phyloP scores from a whole-genome alignment of 2,113 vertebrate species.

The Cervus canadensis region DNA sequence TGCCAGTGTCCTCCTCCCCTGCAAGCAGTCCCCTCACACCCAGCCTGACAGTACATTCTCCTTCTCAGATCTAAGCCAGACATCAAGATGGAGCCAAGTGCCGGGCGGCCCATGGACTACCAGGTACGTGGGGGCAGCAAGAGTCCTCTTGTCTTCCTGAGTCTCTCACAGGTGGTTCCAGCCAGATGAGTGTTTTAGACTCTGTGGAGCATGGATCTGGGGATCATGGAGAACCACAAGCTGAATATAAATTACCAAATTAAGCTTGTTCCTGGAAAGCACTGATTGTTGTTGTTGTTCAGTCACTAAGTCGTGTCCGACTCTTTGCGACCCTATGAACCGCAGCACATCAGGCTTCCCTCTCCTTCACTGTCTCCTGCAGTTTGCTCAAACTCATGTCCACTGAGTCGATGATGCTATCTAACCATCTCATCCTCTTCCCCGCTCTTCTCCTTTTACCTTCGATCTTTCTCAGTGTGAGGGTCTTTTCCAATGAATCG shows the following conservation, averaged over 20 bases:
- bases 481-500: neutral
- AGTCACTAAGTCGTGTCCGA: accelerated
- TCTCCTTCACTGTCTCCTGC: neutral
- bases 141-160: accelerated
- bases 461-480: neutral
- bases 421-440: neutral
- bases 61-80: conserved; percentile 93
- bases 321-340: neutral
- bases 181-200: neutral
- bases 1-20: neutral
- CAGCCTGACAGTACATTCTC: neutral
- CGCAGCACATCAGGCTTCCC: neutral
- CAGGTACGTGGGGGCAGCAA: conserved; percentile 82
- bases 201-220: neutral
- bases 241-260: neutral
- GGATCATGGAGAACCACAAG: neutral
- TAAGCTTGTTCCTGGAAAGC: neutral
- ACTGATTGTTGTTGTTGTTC: neutral
- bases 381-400: neutral
- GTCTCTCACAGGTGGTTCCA: neutral
- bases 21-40: neutral
- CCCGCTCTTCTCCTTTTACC: neutral
- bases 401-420: neutral
- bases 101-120: conserved; percentile 95
- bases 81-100: conserved; percentile 96